phyloP scores from a whole-genome alignment of 2,113 vertebrate species.

The Physeter macrocephalus region DNA sequence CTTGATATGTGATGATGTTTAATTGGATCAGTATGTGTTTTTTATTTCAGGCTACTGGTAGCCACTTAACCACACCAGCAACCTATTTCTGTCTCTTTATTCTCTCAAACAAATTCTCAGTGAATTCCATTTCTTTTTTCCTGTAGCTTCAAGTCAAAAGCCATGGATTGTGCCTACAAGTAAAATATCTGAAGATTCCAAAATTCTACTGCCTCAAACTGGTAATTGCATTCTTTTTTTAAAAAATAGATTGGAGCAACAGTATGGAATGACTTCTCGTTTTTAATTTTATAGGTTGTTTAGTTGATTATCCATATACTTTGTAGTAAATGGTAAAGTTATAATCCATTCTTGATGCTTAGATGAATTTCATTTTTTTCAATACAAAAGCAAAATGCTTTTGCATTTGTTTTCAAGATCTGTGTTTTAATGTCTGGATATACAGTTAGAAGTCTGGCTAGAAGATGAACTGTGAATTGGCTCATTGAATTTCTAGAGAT shows the following conservation, averaged over 20 bases:
- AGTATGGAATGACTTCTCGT: not conserved
- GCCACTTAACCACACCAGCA: not conserved
- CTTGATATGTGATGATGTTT: not conserved
- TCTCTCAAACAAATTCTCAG: not conserved
- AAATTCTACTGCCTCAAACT: conserved; percentile 71
- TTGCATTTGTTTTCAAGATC: conserved; percentile 12
- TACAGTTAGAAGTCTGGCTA: not conserved
- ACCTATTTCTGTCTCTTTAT: not conserved
- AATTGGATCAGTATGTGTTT: not conserved
- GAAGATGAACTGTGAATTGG: not conserved
- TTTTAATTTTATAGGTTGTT: conserved; percentile 5
- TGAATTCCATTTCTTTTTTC: conserved; percentile 73
- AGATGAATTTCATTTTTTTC: not conserved
- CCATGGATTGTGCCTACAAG: conserved; percentile 63
- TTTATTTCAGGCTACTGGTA: conserved; percentile 6
- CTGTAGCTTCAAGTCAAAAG: conserved; percentile 77
- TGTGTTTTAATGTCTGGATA: not conserved
- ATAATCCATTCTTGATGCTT: not conserved
- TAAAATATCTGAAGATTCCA: conserved; percentile 73
- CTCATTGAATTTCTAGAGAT: not conserved
- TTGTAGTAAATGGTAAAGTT: not conserved
- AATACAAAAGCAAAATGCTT: not conserved
- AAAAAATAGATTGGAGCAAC: not conserved
- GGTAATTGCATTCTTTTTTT: conserved; percentile 77
- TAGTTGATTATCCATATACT: not conserved